Base-by-base conservation (phyloP, 1,140 invertebrate genomes). In the Diorhabda carinulata region DNA sequence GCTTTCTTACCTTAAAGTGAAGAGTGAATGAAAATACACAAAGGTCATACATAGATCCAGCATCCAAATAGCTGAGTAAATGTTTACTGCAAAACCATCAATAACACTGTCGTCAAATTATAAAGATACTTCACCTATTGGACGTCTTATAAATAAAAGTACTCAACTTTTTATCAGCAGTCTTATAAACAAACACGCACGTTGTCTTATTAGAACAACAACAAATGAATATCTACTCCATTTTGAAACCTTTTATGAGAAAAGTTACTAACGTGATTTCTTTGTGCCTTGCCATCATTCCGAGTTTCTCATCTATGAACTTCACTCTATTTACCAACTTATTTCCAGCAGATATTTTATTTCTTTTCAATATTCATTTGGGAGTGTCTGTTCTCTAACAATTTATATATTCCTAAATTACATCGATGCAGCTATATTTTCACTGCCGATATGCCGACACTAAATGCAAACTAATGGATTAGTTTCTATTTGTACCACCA, bases 401-500 rank as follows among this genome's bases (percentile, higher is more conserved):
- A 65, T 57, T 65, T 42, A 43, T 57, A 57, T 25, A 65, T 65
- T 65, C 47, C 64, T 40, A 65, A 65, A 65, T 65, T 65, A 57
- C 64, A 57, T 65, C 64, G 64, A 65, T 65, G 64, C 64, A 65
- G 64, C 64, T 65, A 65, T 65, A 65, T 57, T 65, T 65, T 65
- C 64, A 65, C 64, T 63, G 64, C 64, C 57, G 64, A 65, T 65
- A 42, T 65, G 56, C 64, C 64, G 64, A 65, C 64, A 65, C 64
- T 57, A 25, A 57, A 57, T 9, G 64, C 64, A 65, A 65, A 65
- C 47, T 65, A 65, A 65, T 57, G 42, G 9, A 8, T 42, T 7
- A 65, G 40, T 65, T 65, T 45, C 57, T 40, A 1, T 9, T 56
- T 56, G 6, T 57, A 9, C 52, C 64, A 65, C 64, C 64, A 65